Percentiles rank a stretch among this genome's conserved stretches.
phyloP scores from a whole-genome alignment of 2,888 invertebrate species.

The Eupithecia inturbata region DNA sequence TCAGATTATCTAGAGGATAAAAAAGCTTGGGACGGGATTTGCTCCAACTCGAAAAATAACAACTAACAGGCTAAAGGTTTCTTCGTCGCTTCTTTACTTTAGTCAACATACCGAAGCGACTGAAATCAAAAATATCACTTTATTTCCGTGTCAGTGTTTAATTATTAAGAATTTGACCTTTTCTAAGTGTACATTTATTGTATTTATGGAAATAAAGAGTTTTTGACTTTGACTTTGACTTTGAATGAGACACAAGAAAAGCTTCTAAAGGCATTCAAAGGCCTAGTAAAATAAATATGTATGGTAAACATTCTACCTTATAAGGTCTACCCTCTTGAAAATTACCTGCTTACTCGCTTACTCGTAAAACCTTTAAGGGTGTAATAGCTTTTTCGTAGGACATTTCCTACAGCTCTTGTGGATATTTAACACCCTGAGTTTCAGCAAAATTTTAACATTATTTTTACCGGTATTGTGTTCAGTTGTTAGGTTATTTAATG shows the following conservation, averaged over 20 bases:
- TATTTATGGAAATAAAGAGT: too few relatives aligned
- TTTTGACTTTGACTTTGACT: too few relatives aligned
- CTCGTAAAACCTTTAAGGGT: constrained; percentile 23
- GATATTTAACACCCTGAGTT: not conserved
- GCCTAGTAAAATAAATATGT: not conserved
- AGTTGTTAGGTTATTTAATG: not conserved
- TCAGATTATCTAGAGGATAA: too few relatives aligned
- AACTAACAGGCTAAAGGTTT: too few relatives aligned
- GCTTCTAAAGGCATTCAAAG: not conserved
- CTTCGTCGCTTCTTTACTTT: too few relatives aligned
- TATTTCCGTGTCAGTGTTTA: too few relatives aligned
- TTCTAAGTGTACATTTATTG: too few relatives aligned
- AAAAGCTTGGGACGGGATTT: too few relatives aligned
- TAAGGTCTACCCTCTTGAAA: constrained; percentile 17
- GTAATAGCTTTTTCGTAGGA: not conserved
- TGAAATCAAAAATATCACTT: too few relatives aligned
- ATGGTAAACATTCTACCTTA: not conserved
- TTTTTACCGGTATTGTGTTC: not conserved
- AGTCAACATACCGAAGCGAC: too few relatives aligned
- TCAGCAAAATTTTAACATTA: not conserved
- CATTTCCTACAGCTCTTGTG: constrained; percentile 4
- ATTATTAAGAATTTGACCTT: too few relatives aligned
- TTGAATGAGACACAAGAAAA: not conserved
- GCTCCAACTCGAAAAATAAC: too few relatives aligned
- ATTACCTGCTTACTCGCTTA: constrained; percentile 28